A percentile compares a stretch with the other conserved stretches of the same genome.
Evolutionary conservation across 1,140 invertebrate species (phyloP).

Genomic region (Zaprionus vittiger): DNA sequence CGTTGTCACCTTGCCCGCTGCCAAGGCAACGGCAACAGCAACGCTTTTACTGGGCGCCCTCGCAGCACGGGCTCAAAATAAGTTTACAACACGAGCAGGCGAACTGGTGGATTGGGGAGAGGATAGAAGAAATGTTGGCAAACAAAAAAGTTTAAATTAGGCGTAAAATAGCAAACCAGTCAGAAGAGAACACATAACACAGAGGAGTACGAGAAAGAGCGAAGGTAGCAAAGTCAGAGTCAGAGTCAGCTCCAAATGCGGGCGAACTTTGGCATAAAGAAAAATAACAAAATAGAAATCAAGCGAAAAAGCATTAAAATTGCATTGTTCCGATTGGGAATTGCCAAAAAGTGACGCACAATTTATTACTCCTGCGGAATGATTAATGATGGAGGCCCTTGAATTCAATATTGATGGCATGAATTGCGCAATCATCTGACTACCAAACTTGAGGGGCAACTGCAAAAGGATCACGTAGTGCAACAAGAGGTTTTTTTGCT

Average conservation of each 20-base stretch:
- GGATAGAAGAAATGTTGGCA: constrained; percentile 1
- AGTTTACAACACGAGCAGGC: neutral
- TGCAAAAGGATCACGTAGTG: neutral
- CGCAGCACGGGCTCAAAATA: neutral
- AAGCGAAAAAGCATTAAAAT: constrained; percentile 18
- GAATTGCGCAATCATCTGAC: constrained; percentile 1
- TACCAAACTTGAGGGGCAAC: neutral
- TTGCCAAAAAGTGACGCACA: constrained; percentile 14
- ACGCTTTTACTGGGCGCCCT: neutral
- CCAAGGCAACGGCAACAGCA: constrained; percentile 9
- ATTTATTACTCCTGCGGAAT: constrained; percentile 28
- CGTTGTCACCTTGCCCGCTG: constrained; percentile 39
- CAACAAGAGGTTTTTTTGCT: too few species aligned
- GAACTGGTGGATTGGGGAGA: neutral
- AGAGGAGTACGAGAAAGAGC: neutral
- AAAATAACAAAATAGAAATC: constrained; percentile 12
- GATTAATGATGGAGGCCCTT: neutral
- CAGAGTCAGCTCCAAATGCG: neutral
- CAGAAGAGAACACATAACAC: neutral
- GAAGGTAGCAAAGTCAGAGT: neutral
- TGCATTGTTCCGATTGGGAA: constrained; percentile 18
- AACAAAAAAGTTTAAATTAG: constrained; percentile 54
- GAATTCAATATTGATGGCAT: neutral
- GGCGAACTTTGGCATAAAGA: constrained; percentile 18
- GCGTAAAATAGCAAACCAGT: constrained; percentile 41